Base-by-base conservation (phyloP, 2,888 invertebrate genomes). In the Phymatocera aterrima region DNA sequence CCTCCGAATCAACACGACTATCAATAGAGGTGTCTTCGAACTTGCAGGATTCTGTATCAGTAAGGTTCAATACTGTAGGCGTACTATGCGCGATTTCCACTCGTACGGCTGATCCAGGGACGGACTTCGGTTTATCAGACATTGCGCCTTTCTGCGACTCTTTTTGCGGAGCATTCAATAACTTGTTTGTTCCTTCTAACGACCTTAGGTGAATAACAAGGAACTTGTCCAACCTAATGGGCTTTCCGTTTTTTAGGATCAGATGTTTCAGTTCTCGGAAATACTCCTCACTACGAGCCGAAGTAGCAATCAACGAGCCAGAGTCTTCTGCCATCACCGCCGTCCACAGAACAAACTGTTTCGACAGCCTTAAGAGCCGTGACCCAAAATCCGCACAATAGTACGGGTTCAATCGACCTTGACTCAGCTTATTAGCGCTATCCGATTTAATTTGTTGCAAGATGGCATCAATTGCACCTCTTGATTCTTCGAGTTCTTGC, bases 221-320 rank as follows among this genome's bases (percentile, higher is more conserved):
- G 54, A 75, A 82, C 57, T 83, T 81, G 46, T 81, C 80, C 0
- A 75, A 54, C 15, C 81, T 61, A 8, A 81, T 78, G 15, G 79
- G 18, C n/a, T 78, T 77, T 15, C 60, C 43, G 10, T 77, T 77
- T 28, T 80, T 78, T 18, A 78, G 75, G 28, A 80, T 75, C 0
- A 79, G 21, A 18, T 80, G 4, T 74, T 80, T 77, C 1, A 81
- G 15, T 31, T 80, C 75, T 15, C 77, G 43, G 31, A 75, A 81
- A 57, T 80, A 81, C 48, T 77, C 78, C 37, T 81, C 77, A 51
- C 81, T 80, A 10, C 74, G 70, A 21, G 80, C 75, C 5, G 80
- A 80, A 43, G 46, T 78, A 28, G 80, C 46, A 24, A 80, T 77
- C 18, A n/a, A 60, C 57, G 12, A 15, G 28, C 70, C 74, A 40